Evolutionary conservation across 2,888 invertebrate species (phyloP).

Genomic region (Xanthia togata): DNA sequence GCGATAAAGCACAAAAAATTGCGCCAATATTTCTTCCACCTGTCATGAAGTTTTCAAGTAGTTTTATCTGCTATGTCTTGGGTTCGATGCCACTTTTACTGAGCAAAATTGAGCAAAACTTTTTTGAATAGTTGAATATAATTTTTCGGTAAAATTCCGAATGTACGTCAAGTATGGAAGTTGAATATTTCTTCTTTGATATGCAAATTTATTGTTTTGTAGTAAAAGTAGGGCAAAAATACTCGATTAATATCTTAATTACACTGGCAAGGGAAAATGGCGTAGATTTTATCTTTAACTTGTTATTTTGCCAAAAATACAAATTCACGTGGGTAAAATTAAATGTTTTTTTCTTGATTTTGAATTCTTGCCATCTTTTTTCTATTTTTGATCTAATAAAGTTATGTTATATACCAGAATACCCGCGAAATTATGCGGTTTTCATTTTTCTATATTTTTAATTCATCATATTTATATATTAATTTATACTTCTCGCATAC

Average conservation of each 20-base stretch:
- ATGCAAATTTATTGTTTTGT: background rate
- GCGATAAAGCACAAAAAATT: background rate
- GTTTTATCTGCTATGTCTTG: constrained; percentile 38
- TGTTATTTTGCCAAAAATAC: background rate
- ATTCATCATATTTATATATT: too few species aligned
- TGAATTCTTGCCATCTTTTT: too few species aligned
- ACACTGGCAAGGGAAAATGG: background rate
- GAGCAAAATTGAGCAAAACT: constrained; percentile 36
- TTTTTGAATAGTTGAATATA: constrained; percentile 13
- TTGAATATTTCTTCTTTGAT: constrained; percentile 15
- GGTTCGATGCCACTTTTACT: constrained; percentile 44
- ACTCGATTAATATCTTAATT: constrained; percentile 20
- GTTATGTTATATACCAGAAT: too few species aligned
- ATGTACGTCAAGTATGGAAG: constrained; percentile 21
- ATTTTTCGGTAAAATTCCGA: constrained; percentile 22
- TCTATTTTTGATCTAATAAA: too few species aligned
- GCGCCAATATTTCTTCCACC: constrained; percentile 32
- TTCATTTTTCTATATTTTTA: too few species aligned
- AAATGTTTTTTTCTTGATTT: too few species aligned
- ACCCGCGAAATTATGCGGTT: too few species aligned
- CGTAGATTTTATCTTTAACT: constrained; percentile 11
- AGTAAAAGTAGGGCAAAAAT: constrained; percentile 3
- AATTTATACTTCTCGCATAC: too few species aligned
- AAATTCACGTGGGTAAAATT: too few species aligned
- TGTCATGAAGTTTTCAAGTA: constrained; percentile 57